phyloP scores from a whole-genome alignment of 1,140 invertebrate species.

The Drosophila nigrodunni region DNA sequence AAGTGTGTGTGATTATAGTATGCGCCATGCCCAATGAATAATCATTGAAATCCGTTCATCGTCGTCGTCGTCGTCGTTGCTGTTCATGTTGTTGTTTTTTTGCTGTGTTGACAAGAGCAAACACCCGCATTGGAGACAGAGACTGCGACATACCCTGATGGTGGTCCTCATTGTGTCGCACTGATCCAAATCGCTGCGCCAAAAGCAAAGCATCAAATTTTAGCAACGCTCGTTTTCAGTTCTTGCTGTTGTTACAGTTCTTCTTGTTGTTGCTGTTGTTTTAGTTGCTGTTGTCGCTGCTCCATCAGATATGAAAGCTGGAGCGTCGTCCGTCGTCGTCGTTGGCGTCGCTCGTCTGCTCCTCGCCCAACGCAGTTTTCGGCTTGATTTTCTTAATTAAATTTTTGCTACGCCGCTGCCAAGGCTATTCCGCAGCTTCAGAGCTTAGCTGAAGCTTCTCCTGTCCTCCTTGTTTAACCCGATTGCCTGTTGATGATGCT shows the following conservation, averaged over 20 bases:
- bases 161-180: constrained; percentile 79
- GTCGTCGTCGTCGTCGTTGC: constrained; percentile 8
- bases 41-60: constrained; percentile 72
- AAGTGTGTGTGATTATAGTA: constrained; percentile 66
- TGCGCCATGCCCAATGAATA: constrained; percentile 80
- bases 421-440: constrained; percentile 56
- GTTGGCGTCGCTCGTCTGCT: constrained; percentile 66
- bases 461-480: constrained; percentile 49
- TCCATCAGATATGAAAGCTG: constrained; percentile 82
- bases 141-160: constrained; percentile 64
- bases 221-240: constrained; percentile 68
- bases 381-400: constrained; percentile 83
- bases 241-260: constrained; percentile 50
- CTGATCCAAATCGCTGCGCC: constrained; percentile 69
- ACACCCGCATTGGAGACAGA: constrained; percentile 51
- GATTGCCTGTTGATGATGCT: constrained; percentile 53
- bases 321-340: constrained; percentile 71
- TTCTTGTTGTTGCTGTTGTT: constrained; percentile 31
- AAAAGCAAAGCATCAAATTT: constrained; percentile 69
- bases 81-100: constrained; percentile 2
- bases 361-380: constrained; percentile 69
- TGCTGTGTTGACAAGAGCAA: constrained; percentile 63
- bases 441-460: constrained; percentile 28
- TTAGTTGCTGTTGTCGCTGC: constrained; percentile 54
- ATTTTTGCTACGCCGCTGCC: constrained; percentile 78